These are phyloP conservation scores for Tinea trinotella DNA, from an alignment of 2,888 invertebrate species.

Conservation along the genomic window DNA sequence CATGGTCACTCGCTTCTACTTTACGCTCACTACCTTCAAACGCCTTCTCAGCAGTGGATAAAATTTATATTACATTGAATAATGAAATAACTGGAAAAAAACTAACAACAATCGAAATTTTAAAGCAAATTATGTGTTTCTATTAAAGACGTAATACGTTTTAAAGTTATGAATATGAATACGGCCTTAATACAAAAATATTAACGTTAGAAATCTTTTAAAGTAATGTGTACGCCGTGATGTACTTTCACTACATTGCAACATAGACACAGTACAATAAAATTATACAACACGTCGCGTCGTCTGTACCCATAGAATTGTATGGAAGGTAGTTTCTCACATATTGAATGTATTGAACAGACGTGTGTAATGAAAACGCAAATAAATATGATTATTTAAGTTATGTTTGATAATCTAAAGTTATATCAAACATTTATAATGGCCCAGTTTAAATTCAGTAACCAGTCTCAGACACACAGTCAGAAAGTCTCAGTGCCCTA, in stretches of 20 bases:
- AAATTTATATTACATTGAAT: too few species aligned
- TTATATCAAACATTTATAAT: too few species aligned
- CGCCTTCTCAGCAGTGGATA: neutral
- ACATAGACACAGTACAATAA: conserved; percentile 1
- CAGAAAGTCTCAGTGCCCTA: too few species aligned
- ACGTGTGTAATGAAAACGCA: neutral
- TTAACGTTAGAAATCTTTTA: neutral
- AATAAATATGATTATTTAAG: too few species aligned
- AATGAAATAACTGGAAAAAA: too few species aligned
- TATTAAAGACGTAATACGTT: too few species aligned
- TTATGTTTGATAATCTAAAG: too few species aligned
- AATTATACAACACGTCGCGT: conserved; percentile 1
- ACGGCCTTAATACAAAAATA: neutral
- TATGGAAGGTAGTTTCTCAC: neutral
- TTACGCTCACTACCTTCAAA: neutral
- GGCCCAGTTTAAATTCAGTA: too few species aligned
- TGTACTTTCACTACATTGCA: conserved; percentile 4
- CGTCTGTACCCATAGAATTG: neutral
- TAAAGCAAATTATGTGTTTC: too few species aligned
- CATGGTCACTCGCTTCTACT: neutral
- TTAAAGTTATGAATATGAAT: too few species aligned
- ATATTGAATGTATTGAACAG: neutral
- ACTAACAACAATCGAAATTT: too few species aligned
- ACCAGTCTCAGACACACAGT: too few species aligned
- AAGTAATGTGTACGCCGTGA: neutral